Conservation (phyloP, 2,888 invertebrate genomes). For the Ctenicera cuprea region DNA sequence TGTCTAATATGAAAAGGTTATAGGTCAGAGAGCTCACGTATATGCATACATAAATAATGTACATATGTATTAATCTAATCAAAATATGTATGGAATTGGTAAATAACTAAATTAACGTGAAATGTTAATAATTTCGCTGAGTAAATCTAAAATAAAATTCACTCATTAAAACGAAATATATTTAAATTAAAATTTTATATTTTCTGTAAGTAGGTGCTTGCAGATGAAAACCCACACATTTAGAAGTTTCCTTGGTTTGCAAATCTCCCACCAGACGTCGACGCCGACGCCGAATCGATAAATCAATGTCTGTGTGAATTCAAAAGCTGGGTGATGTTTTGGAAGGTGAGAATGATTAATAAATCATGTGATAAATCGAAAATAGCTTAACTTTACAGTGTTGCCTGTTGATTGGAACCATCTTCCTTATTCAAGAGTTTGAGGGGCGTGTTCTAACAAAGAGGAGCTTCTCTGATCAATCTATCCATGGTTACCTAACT, state of each 20-base stretch:
- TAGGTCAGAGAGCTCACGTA: no score
- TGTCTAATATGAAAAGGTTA: no score
- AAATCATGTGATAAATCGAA: conserved; percentile 24
- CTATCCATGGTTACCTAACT: conserved; percentile 87
- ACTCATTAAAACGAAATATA: no score
- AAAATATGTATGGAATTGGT: no score
- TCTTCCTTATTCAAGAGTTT: background rate
- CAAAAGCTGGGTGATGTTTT: conserved; percentile 33
- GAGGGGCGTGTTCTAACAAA: conserved; percentile 67
- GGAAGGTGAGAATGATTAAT: conserved; percentile 38
- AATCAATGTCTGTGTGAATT: conserved; percentile 29
- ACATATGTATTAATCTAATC: no score
- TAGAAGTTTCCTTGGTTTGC: background rate
- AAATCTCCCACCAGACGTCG: conserved; percentile 22
- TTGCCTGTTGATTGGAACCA: conserved; percentile 25
- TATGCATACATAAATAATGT: no score
- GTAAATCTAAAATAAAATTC: no score
- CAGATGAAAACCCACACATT: background rate
- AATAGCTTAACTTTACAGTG: conserved; percentile 39
- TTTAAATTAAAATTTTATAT: no score
- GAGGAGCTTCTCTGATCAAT: conserved; percentile 87
- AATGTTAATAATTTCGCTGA: no score
- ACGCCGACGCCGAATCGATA: conserved; percentile 1
- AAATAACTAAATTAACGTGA: no score
- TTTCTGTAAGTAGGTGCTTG: no score